phyloP scores from a whole-genome alignment of 2,113 vertebrate species.

The Stegastes partitus region DNA sequence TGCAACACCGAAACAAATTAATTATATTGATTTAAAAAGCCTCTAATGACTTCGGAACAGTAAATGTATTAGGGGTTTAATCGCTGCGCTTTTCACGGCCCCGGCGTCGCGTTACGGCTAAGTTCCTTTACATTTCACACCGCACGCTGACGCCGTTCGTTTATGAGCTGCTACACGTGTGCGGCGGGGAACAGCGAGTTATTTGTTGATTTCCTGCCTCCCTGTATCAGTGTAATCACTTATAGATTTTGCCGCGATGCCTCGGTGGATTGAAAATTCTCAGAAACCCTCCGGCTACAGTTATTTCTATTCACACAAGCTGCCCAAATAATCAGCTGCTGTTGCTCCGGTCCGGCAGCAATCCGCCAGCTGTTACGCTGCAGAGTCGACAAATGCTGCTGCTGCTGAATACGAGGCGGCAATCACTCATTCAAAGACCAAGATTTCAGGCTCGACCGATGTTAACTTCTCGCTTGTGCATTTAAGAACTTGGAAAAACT shows the following conservation, averaged over 20 bases:
- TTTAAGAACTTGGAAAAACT: background rate
- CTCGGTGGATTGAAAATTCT: conserved; percentile 44
- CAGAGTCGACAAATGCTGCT: conserved; percentile 37
- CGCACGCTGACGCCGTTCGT: conserved; percentile 11
- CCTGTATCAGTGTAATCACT: conserved; percentile 55
- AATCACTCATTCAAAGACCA: conserved; percentile 36
- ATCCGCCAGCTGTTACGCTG: conserved; percentile 60
- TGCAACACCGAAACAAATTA: conserved; percentile 69
- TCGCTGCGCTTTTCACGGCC: conserved; percentile 32
- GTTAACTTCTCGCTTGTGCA: conserved; percentile 15
- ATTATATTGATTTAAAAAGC: conserved; percentile 73
- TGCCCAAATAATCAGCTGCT: conserved; percentile 58
- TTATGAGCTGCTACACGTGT: conserved; percentile 21
- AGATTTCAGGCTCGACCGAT: conserved; percentile 6
- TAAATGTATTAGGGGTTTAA: conserved; percentile 68
- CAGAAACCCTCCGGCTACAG: conserved; percentile 46
- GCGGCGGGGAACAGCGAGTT: background rate
- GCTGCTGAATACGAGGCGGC: conserved; percentile 46
- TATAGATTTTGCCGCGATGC: conserved; percentile 60
- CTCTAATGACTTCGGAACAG: conserved; percentile 64
- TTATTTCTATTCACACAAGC: conserved; percentile 63
- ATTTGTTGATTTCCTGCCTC: conserved; percentile 56
- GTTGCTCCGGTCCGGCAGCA: conserved; percentile 38
- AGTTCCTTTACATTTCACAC: conserved; percentile 37
- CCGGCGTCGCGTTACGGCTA: conserved; percentile 6